Conservation (phyloP, 2,888 invertebrate genomes). For the Octonoba sinensis region DNA sequence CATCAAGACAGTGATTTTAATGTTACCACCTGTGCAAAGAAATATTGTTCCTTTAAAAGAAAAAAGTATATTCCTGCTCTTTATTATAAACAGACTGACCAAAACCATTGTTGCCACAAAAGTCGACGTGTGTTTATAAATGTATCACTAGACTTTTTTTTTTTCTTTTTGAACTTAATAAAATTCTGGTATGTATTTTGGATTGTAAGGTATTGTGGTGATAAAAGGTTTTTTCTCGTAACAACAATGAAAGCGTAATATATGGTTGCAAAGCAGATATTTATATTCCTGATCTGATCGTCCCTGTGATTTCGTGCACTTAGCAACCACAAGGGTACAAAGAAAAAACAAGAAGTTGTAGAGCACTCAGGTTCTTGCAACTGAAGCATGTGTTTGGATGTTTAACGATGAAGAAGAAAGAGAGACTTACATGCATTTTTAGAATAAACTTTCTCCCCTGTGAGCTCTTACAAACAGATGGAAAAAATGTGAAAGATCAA, state of each 20-base stretch:
- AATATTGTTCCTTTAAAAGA: conserved; percentile 58
- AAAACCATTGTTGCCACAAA: conserved; percentile 41
- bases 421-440: conserved; percentile 20
- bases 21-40: conserved; percentile 61
- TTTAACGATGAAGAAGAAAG: conserved; percentile 18
- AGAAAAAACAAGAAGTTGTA: conserved; percentile 11
- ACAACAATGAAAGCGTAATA: conserved; percentile 14
- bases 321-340: conserved; percentile 57
- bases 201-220: conserved; percentile 16
- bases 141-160: conserved; percentile 18
- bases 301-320: conserved; percentile 55
- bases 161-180: conserved; percentile 12
- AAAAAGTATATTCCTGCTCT: conserved; percentile 56
- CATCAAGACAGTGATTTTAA: conserved; percentile 62
- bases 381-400: conserved; percentile 16
- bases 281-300: conserved; percentile 44
- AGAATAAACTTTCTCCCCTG: not conserved
- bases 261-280: conserved; percentile 26
- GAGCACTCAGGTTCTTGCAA: conserved; percentile 25
- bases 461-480: not conserved
- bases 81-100: conserved; percentile 38
- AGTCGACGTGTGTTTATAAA: conserved; percentile 37
- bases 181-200: conserved; percentile 24
- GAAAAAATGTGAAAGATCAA: too few species aligned
- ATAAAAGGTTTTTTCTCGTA: conserved; percentile 14